Base-by-base conservation (phyloP, 1,140 invertebrate species). In the Drosophila sucinea region DNA sequence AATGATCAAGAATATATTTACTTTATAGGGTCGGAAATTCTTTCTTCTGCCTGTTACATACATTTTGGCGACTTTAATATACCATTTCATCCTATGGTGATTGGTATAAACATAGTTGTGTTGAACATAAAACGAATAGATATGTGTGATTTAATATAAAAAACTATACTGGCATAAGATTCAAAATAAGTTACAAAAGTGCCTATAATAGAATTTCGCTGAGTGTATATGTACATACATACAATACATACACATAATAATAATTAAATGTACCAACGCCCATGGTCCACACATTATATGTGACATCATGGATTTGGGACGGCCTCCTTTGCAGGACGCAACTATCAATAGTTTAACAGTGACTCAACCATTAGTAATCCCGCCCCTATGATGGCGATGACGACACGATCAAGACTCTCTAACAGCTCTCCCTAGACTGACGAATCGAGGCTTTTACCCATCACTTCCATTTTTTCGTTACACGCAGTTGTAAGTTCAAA, bases 351-450 rank as follows among this genome's bases (percentile, higher is more conserved):
- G n/a, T 41, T 41, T 41, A 4, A n/a, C n/a, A n/a, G 3, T 51
- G 5, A 6, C 57, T 60, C 47, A 38, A 84, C 81, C 66, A 81
- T 68, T 73, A 85, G 63, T 47, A 78, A 77, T 78, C 73, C 69
- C 40, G 56, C 70, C 86, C 77, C 71, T 75, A 74, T 70, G 68
- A 77, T 65, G 32, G 67, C 62, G 55, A 77, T 89, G 75, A 72
- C 78, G 67, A 74, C 77, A 74, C 67, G 57, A 67, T 41, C 65
- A 51, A 51, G 25, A 51, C 58, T 51, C 66, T 66, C 64, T 25
- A 56, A 38, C 56, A 62, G 47, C 69, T 35, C 56, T 56, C 58
- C 30, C 17, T 64, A 35, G 60, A 70, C 33, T 71, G 23, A 67
- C 67, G 66, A 41, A 58, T 47, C 71, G 29, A 55, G 27, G 56